phyloP scores from a whole-genome alignment of 2,888 invertebrate genomes.

The Cacoxenus indagator region DNA sequence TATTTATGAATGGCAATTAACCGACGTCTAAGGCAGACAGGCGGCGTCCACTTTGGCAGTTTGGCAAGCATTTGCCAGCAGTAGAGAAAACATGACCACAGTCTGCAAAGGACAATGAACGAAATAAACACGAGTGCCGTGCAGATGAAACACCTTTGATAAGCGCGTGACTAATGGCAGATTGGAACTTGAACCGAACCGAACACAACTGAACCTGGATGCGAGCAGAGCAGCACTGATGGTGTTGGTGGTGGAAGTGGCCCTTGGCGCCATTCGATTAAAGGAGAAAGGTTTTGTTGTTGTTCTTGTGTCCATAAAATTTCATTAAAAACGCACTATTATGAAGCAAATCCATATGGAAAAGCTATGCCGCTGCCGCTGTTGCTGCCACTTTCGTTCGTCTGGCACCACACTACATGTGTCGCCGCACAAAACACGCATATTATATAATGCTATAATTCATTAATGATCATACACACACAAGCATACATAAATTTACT shows the following conservation, averaged over 20 bases:
- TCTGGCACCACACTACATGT: constrained; percentile 53
- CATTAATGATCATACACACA: constrained; percentile 59
- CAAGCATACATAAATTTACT: constrained; percentile 25
- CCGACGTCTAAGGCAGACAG: constrained; percentile 5
- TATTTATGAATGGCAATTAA: constrained; percentile 48
- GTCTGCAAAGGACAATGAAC: not conserved
- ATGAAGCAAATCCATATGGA: constrained; percentile 32
- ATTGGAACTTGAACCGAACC: not conserved
- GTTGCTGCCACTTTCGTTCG: too few species aligned
- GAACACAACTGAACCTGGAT: not conserved
- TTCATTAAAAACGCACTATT: constrained; percentile 44
- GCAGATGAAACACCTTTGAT: constrained; percentile 54
- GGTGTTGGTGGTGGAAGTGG: not conserved
- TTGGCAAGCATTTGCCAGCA: constrained; percentile 39
- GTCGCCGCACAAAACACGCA: constrained; percentile 46
- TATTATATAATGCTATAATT: constrained; percentile 49
- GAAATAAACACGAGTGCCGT: not conserved
- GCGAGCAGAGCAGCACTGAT: not conserved
- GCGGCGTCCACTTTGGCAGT: constrained; percentile 18
- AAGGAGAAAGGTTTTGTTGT: constrained; percentile 34
- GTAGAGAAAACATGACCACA: too few species aligned
- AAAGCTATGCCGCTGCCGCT: constrained; percentile 29
- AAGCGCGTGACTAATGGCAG: constrained; percentile 55
- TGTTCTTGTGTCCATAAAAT: constrained; percentile 31
- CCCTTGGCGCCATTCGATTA: constrained; percentile 46